phyloP scores from a whole-genome alignment of 2,888 invertebrate genomes.

The Corbicula japonica region DNA sequence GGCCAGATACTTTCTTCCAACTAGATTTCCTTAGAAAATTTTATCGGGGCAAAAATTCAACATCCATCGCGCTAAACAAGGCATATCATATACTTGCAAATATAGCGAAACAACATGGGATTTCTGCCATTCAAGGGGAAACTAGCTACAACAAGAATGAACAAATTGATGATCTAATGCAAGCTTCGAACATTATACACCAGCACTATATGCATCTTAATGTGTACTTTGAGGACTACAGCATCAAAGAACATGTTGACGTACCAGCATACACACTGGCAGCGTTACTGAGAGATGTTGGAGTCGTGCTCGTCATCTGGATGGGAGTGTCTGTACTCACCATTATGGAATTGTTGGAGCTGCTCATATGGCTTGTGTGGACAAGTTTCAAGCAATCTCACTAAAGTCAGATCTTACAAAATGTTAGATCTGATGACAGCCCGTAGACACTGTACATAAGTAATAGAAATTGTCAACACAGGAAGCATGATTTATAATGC shows the following conservation, averaged over 20 bases:
- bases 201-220: constrained; percentile 82
- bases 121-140: constrained; percentile 32
- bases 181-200: constrained; percentile 78
- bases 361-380: too few species aligned
- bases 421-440: too few species aligned
- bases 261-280: constrained; percentile 80
- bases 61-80: constrained; percentile 65
- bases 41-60: constrained; percentile 49
- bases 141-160: constrained; percentile 20
- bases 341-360: too few species aligned
- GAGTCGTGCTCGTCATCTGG: too few species aligned
- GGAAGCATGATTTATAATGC: too few species aligned
- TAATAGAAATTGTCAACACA: too few species aligned
- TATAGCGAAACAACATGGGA: constrained; percentile 23
- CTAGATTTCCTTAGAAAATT: constrained; percentile 73
- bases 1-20: constrained; percentile 82
- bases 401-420: too few species aligned
- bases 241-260: constrained; percentile 80
- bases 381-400: too few species aligned
- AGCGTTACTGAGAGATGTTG: too few species aligned
- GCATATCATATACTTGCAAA: constrained; percentile 25
- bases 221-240: constrained; percentile 82
- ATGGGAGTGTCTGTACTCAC: too few species aligned
- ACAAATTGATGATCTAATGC: constrained; percentile 58
- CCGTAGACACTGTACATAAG: too few species aligned